Evolutionary conservation across 2,888 invertebrate species (phyloP).

Genomic region (Nebria salina): DNA sequence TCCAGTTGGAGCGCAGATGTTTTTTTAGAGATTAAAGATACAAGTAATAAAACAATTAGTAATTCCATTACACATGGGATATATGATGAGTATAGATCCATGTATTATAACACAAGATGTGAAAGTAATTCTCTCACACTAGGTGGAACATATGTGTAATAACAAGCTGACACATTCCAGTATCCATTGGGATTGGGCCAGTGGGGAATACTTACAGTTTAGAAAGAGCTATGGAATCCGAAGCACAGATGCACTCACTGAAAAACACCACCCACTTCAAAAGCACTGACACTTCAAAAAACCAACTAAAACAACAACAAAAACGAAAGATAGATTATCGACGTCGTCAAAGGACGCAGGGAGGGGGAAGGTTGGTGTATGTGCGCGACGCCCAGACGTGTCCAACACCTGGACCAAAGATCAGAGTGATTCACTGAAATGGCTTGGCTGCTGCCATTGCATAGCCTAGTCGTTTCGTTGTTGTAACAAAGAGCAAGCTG

Average conservation of each 20-base stretch:
- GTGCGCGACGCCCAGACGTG: conserved; percentile 3
- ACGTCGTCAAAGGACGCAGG: background rate
- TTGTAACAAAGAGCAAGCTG: conserved; percentile 55
- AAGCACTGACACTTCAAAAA: conserved; percentile 12
- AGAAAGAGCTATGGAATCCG: background rate
- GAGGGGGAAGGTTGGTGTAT: background rate
- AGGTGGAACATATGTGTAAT: no score
- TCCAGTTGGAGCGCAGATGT: no score
- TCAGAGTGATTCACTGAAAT: background rate
- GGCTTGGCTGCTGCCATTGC: conserved; percentile 10
- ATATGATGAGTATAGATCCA: no score
- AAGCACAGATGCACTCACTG: background rate
- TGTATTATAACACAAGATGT: background rate
- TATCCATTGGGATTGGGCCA: background rate
- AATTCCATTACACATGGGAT: no score
- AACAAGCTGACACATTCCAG: background rate
- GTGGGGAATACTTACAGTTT: background rate
- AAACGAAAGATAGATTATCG: conserved; percentile 27
- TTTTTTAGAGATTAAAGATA: no score
- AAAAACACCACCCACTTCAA: background rate
- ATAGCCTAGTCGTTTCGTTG: conserved; percentile 11
- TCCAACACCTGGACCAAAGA: conserved; percentile 14
- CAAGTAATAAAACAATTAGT: no score
- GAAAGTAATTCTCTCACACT: background rate
- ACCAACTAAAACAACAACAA: conserved; percentile 20